Base-by-base conservation (phyloP, 2,888 invertebrate genomes). In the Hoplodrina ambigua region DNA sequence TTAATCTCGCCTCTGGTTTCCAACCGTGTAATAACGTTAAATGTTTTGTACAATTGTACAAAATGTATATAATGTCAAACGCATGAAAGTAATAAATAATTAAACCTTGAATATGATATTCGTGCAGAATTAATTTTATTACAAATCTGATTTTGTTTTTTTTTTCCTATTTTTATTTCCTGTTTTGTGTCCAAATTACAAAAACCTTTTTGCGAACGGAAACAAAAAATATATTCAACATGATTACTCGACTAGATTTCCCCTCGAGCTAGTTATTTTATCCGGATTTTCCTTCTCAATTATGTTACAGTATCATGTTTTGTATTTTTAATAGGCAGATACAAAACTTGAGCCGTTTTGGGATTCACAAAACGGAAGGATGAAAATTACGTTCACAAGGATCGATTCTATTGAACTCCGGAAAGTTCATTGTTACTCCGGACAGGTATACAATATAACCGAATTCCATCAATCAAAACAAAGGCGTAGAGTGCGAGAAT, bases 381-480 rank as follows among this genome's bases (percentile, higher is more conserved):
- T 67, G 56, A 41, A 70, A 46, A 67, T 71, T 55, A 55, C 66
- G 50, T 68, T 63, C 55, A 52, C 49, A 58, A 66, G 62, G 53
- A 72, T 37, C 74, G 19, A 69, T 62, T 58, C 69, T 67, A 57
- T 68, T 84, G 59, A 72, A 57, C 56, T 19, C 73, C 41, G 65
- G 55, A 17, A 73, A 78, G n/a, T 66, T 59, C 66, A 78, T 78
- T 83, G 63, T 74, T 73, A 67, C 54, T 49, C 53, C 49, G 33
- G 59, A 75, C 72, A 69, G 72, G 74, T 70, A 77, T 72, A 83
- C 75, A 74, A 81, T 78, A 80, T 77, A 56, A 80, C 77, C 81
- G 75, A 80, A 75, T 83, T 81, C 67, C 82, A 85, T 87, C 78
- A 82, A 84, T 81, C 86, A 85, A 78, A 78, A 83, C 77, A 84